Percentiles rank a stretch among this genome's conserved stretches.
Conservation (phyloP, 2,113 vertebrate species). For the Cynocephalus volans region DNA sequence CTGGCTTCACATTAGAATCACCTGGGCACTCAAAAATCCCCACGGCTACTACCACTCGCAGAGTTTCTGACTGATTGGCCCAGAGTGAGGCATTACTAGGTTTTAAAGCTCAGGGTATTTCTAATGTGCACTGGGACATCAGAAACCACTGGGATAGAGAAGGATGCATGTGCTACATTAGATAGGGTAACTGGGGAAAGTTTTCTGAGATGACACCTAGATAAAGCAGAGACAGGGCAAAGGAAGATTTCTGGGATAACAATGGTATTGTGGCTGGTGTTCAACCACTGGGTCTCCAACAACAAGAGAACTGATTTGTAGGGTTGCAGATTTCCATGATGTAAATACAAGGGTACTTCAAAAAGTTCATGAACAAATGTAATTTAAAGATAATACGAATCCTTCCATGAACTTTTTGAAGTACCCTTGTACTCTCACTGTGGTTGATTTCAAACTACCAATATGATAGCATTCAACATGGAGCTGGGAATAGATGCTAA, state of each 20-base stretch:
- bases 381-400: too few relatives aligned
- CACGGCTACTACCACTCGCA: too few relatives aligned
- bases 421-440: background rate
- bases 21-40: too few relatives aligned
- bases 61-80: background rate
- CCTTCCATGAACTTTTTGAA: too few relatives aligned
- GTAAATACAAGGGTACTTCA: background rate
- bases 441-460: background rate
- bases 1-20: background rate
- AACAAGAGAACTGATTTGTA: background rate
- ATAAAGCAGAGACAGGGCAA: background rate
- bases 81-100: background rate
- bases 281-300: background rate
- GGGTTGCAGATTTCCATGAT: background rate
- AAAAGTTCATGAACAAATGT: too few relatives aligned
- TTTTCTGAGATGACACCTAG: background rate
- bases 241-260: background rate
- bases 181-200: background rate
- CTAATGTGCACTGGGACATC: background rate
- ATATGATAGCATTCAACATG: background rate
- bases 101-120: background rate
- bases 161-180: background rate
- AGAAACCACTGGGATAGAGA: background rate
- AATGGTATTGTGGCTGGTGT: background rate
- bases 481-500: background rate